Conservation (phyloP, 2,888 invertebrate species). For the Megaustenia siamemsis region DNA sequence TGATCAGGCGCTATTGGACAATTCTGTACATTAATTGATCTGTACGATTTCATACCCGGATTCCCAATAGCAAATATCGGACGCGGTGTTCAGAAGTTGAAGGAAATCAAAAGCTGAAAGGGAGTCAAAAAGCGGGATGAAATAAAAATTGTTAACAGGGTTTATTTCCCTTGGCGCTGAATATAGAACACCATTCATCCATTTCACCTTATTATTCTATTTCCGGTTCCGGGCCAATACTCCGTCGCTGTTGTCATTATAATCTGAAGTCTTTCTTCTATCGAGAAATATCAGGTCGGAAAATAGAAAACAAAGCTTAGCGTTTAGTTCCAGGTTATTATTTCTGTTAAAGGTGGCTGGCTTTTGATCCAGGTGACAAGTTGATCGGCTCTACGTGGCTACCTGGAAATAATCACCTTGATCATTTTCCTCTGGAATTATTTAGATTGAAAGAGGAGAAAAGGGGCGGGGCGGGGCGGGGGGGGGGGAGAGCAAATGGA, state of each 20-base stretch:
- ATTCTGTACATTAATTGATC: conserved; percentile 25
- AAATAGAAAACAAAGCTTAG: conserved; percentile 16
- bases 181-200: conserved; percentile 43
- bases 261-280: conserved; percentile 5
- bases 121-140: conserved; percentile 46
- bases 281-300: conserved; percentile 7
- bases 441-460: no score
- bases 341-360: conserved; percentile 4
- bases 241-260: conserved; percentile 11
- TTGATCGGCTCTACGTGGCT: conserved; percentile 14
- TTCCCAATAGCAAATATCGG: conserved; percentile 26
- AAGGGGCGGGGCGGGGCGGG: no score
- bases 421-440: no score
- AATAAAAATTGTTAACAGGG: conserved; percentile 45
- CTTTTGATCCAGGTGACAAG: conserved; percentile 41
- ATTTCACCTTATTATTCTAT: conserved; percentile 51
- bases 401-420: conserved; percentile 39
- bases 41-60: not conserved
- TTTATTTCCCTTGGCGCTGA: conserved; percentile 17
- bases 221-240: conserved; percentile 40
- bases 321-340: conserved; percentile 41
- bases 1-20: not conserved
- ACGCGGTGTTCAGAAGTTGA: not conserved
- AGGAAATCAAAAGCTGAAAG: conserved; percentile 23
- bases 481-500: no score